Base-by-base conservation (phyloP, 2,113 vertebrate genomes). In the Mastomys natalensis region DNA sequence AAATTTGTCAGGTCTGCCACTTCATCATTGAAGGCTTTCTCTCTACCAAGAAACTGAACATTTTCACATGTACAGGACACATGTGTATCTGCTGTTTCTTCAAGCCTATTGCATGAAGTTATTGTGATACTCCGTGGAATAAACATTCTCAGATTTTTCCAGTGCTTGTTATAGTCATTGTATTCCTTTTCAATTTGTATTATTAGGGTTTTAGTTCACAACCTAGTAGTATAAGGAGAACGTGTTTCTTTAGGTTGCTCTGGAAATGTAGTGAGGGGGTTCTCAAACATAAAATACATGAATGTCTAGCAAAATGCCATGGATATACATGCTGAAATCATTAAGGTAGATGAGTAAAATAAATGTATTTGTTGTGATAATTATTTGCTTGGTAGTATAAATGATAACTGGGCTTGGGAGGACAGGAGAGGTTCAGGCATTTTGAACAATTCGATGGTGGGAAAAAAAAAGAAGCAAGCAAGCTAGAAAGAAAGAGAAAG, bases 121-220 rank as follows among this genome's bases (percentile, higher is more conserved):
- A 34, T 68, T 6, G 13, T 68, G 13, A 68, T 68, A 34, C 12
- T 16, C 66, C 5, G 5, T 16, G 58, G 64, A 77, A 58, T 76
- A 84, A 76, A n/a, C 31, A 60, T 87, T 48, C n/a, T 60, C 37
- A 73, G 2, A 51, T 8, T 51, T 48, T n/a, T 68, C 40, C 26
- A 62, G 22, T 62, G 37, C 48, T 17, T 90, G 62, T 16, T 72
- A 51, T 3, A 22, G 53, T 86, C 37, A 86, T 78, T 86, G 62
- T 22, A 7, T 86, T 15, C 29, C 70, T 93, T 17, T 8, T 37
- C 72, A 72, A 80, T 72, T 90, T 48, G 34, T n/a, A 37, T n/a
- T 48, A 60, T 31, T 73, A 31, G 43, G 60, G 37, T 93, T 95
- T 89, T 77, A 40, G 89, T 93, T 85, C 60, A 93, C 1, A 60